Percentiles rank a stretch among this genome's conserved stretches.
phyloP scores from a whole-genome alignment of 2,797 vertebrate species.

The Epinephelus awoara region DNA sequence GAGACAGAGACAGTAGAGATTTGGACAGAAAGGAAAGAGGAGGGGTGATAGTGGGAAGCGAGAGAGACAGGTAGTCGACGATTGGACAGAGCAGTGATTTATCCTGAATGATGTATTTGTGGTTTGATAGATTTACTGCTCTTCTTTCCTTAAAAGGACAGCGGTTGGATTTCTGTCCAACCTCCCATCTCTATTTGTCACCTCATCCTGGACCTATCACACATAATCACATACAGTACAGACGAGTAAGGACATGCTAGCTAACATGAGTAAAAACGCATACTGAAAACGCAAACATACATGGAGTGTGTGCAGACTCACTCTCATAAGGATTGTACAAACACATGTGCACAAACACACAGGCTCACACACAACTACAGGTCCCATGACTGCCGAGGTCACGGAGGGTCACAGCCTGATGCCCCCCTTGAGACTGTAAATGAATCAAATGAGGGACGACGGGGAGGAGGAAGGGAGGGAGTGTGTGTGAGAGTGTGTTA shows the following conservation, averaged over 20 bases:
- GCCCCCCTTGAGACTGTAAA: slow-evolving; percentile 58
- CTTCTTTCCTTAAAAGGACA: slow-evolving; percentile 45
- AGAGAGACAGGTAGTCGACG: slow-evolving; percentile 13
- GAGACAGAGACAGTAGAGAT: slow-evolving; percentile 17
- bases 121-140: slow-evolving; percentile 36
- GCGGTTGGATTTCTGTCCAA: slow-evolving; percentile 5
- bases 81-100: slow-evolving; percentile 16
- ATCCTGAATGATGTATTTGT: slow-evolving; percentile 32
- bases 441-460: slow-evolving; percentile 50
- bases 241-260: slow-evolving; percentile 1
- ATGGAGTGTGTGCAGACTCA: not conserved
- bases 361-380: slow-evolving; percentile 5
- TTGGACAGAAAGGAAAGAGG: slow-evolving; percentile 14
- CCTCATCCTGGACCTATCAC: slow-evolving; percentile 24
- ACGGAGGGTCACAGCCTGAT: slow-evolving; percentile 44
- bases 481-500: slow-evolving; percentile 14
- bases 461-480: slow-evolving; percentile 4
- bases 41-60: slow-evolving; percentile 21
- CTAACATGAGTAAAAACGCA: slow-evolving; percentile 13
- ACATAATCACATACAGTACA: slow-evolving; percentile 8
- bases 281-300: no score
- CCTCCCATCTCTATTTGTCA: slow-evolving; percentile 2
- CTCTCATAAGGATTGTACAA: not conserved
- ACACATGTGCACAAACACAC: slow-evolving; percentile 4
- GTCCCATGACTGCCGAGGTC: slow-evolving; percentile 52